Conservation (phyloP, 2,888 invertebrate species). For the Aleiodes testaceus region DNA sequence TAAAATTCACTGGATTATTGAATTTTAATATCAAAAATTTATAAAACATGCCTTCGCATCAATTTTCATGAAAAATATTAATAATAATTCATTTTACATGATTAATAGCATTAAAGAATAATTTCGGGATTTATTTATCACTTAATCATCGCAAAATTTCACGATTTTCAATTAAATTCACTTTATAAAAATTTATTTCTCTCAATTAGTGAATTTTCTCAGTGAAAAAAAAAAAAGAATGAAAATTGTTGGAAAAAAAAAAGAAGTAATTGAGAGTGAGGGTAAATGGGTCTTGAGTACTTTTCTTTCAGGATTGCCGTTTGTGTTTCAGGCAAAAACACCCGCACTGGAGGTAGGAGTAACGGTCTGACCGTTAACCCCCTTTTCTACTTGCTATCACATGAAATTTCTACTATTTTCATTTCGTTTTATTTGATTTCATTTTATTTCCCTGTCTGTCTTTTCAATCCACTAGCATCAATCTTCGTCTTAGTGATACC, state of each 20-base stretch:
- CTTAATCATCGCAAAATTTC: slow-evolving; percentile 8
- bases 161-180: slow-evolving; percentile 1
- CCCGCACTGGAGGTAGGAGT: slow-evolving; percentile 71
- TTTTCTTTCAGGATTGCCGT: slow-evolving; percentile 68
- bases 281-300: slow-evolving; percentile 32
- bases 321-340: slow-evolving; percentile 72
- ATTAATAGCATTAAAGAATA: no score
- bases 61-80: slow-evolving; percentile 5
- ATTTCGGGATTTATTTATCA: not conserved
- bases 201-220: no score
- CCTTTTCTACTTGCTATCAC: slow-evolving; percentile 29
- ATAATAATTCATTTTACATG: not conserved
- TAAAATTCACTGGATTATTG: slow-evolving; percentile 13
- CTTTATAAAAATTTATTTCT: no score
- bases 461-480: slow-evolving; percentile 41
- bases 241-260: slow-evolving; percentile 1
- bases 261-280: not conserved
- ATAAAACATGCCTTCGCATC: not conserved
- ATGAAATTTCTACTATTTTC: slow-evolving; percentile 50
- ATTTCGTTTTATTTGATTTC: slow-evolving; percentile 39
- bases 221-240: not conserved
- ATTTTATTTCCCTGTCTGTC: slow-evolving; percentile 26
- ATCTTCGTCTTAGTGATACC: slow-evolving; percentile 30
- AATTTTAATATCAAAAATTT: not conserved
- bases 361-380: slow-evolving; percentile 61